Percentiles rank a stretch among this genome's conserved stretches.
Conservation (phyloP, 2,888 invertebrate species). For the Danaus chrysippus region DNA sequence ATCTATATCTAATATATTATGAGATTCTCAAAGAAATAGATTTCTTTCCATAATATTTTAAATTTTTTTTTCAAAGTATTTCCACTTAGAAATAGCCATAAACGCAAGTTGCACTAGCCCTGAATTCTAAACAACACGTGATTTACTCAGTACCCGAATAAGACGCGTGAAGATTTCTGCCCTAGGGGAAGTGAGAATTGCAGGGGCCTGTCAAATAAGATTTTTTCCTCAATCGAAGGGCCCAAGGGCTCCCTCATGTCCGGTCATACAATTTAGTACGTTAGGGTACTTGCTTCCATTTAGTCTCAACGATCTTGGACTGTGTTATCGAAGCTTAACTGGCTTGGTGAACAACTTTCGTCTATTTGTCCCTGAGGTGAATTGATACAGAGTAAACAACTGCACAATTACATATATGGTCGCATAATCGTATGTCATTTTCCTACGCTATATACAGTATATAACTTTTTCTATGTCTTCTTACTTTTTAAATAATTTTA, state of each 20-base stretch:
- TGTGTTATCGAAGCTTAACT: constrained; percentile 7
- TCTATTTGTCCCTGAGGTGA: constrained; percentile 5
- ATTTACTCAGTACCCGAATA: constrained; percentile 43
- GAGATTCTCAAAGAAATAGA: neutral
- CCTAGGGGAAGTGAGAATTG: constrained; percentile 62
- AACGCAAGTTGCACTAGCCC: constrained; percentile 38
- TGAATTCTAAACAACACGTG: constrained; percentile 38
- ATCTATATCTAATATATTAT: neutral
- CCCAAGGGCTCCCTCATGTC: constrained; percentile 44
- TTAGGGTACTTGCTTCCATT: constrained; percentile 34
- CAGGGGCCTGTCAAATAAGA: constrained; percentile 71
- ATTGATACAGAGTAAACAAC: constrained; percentile 3
- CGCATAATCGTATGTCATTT: no score
- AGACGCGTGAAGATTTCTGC: constrained; percentile 43
- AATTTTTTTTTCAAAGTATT: neutral
- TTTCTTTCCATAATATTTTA: neutral
- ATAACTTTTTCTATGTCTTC: no score
- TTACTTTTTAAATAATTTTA: no score
- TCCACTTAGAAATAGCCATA: constrained; percentile 18
- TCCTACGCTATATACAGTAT: no score
- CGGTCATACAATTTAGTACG: constrained; percentile 66
- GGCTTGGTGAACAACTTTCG: constrained; percentile 1
- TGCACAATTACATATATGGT: neutral
- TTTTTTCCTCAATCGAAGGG: constrained; percentile 71
- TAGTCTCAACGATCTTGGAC: constrained; percentile 16